Evolutionary conservation across 2,888 invertebrate genomes (phyloP).

Genomic region (Vesta saturnalis): DNA sequence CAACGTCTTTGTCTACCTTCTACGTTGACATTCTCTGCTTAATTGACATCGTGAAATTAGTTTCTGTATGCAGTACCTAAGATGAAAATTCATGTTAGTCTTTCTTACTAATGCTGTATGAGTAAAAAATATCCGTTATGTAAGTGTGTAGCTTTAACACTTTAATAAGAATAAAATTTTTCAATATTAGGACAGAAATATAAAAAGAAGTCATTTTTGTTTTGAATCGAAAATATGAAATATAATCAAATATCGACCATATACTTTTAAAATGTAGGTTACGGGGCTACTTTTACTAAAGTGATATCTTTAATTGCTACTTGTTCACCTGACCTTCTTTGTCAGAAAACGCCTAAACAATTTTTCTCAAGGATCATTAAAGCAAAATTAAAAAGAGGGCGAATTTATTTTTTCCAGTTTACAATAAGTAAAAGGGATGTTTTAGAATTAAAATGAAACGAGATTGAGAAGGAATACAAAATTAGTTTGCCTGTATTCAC

Average conservation of each 20-base stretch:
- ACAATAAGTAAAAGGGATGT: neutral
- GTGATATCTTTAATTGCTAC: slow-evolving; percentile 7
- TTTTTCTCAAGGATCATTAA: slow-evolving; percentile 12
- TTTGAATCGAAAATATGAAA: neutral
- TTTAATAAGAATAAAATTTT: too few species aligned
- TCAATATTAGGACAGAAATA: too few species aligned
- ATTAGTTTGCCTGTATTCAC: slow-evolving; percentile 22
- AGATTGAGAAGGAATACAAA: slow-evolving; percentile 22
- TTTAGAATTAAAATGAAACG: slow-evolving; percentile 24
- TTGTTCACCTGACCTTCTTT: slow-evolving; percentile 12
- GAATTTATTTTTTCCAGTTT: neutral
- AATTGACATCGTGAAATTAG: too few species aligned
- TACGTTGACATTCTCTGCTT: too few species aligned
- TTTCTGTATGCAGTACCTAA: too few species aligned
- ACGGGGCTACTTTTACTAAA: neutral
- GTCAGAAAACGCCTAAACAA: neutral
- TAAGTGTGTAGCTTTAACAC: too few species aligned
- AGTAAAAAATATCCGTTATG: too few species aligned
- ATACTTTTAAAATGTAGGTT: slow-evolving; percentile 5
- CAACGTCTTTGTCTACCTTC: too few species aligned
- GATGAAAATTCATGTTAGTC: too few species aligned
- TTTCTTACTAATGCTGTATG: too few species aligned
- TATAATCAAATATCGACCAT: neutral
- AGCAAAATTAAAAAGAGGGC: slow-evolving; percentile 12
- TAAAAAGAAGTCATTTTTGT: too few species aligned